Evolutionary conservation across 2,888 invertebrate species (phyloP), one percentile per base, ranked within the genome.

Genomic region (Erannis defoliaria): DNA sequence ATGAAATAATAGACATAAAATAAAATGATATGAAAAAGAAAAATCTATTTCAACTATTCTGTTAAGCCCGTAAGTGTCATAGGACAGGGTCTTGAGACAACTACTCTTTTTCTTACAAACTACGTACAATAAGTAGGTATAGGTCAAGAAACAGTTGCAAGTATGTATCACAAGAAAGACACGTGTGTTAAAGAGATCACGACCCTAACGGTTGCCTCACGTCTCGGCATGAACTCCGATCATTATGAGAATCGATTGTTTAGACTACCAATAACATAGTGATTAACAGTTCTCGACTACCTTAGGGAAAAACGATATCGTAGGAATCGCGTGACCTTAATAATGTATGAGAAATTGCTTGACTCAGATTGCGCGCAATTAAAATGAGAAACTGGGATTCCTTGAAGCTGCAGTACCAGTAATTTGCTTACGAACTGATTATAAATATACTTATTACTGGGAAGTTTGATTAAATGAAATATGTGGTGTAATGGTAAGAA

Each of bases 211-310:
- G 86, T 89, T 84, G 72, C 64, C 65, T 73, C 35, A 49, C 61
- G 69, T 76, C 70, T 73, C 67, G 71, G 73, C 67, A 67, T 64
- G 72, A 69, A 74, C 72, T 71, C 70, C 73, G 72, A 82, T 82
- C 74, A 78, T 77, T 26, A 81, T 79, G 82, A 76, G 80, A 82
- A 80, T 77, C 74, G 80, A 85, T 85, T 86, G 86, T 89, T 84
- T 84, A 75, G 71, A 74, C 67, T 81, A 84, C 75, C 67, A 81
- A 84, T 82, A 75, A 68, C 68, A 68, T 67, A 70, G 63, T 55
- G 45, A 72, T 66, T 66, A 74, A 70, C 72, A 70, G 71, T 70
- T 67, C 64, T 67, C 63, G 55, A 60, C 51, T 55, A 35, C 54
- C 42, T 55, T 58, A 66, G 66, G 68, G 71, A 73, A 74, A n/a